Evolutionary conservation across 2,888 invertebrate species (phyloP).

Genomic region (Oscheius sp.): DNA sequence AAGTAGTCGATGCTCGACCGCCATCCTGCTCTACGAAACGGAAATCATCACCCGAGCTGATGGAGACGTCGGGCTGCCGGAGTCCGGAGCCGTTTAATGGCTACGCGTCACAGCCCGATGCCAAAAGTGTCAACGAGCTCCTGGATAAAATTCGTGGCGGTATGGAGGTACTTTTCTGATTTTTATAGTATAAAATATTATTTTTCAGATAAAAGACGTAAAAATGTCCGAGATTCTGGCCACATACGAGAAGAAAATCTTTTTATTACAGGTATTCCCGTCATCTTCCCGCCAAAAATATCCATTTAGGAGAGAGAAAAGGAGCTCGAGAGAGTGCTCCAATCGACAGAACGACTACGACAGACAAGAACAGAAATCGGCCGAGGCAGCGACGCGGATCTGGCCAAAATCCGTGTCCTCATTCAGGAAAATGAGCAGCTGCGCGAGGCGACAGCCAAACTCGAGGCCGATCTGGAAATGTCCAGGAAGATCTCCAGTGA

Average conservation of each 20-base stretch:
- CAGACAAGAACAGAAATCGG: conserved; percentile 36
- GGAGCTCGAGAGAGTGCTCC: conserved; percentile 74
- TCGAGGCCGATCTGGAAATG: conserved; percentile 17
- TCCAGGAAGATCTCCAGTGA: conserved; percentile 13
- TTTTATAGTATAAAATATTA: neutral
- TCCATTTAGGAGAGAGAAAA: conserved; percentile 64
- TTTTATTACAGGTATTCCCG: conserved; percentile 45
- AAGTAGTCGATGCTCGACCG: conserved; percentile 12
- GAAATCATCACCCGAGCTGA: conserved; percentile 8
- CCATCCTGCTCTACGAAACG: conserved; percentile 1
- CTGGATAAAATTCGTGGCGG: conserved; percentile 36
- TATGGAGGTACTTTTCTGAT: conserved; percentile 12
- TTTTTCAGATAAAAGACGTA: conserved; percentile 54
- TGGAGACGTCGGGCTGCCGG: conserved; percentile 17
- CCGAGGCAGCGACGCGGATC: conserved; percentile 30
- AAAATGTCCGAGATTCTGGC: conserved; percentile 58
- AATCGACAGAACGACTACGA: conserved; percentile 74
- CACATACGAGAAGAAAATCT: conserved; percentile 63
- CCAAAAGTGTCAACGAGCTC: conserved; percentile 41
- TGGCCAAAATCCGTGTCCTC: conserved; percentile 41
- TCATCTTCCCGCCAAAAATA: neutral
- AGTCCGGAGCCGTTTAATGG: conserved; percentile 11
- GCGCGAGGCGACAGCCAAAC: conserved; percentile 17
- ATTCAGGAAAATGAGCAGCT: conserved; percentile 44
- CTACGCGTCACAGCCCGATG: neutral